Percentiles rank a stretch among this genome's conserved stretches.
Evolutionary conservation across 2,797 vertebrate species (phyloP).

Genomic region (Tauraco hartlaubi): DNA sequence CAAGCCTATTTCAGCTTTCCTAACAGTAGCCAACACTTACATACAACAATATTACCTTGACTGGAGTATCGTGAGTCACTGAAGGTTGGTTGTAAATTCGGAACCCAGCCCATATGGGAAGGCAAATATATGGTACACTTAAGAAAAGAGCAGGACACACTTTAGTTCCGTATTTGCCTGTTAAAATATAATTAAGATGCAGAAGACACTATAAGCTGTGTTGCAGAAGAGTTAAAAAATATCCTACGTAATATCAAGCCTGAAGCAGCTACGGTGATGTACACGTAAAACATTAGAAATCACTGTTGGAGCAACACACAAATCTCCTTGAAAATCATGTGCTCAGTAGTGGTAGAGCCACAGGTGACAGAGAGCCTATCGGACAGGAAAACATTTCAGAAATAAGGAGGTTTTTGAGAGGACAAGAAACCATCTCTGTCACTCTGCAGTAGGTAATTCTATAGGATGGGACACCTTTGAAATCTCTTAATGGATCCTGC

Average conservation of each 20-base stretch:
- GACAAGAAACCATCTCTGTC: not conserved
- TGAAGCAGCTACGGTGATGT: not conserved
- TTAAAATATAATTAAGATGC: slow-evolving; percentile 13
- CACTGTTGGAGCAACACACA: not conserved
- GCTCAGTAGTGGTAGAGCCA: not conserved
- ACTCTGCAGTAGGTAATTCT: not conserved
- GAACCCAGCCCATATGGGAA: slow-evolving; percentile 92
- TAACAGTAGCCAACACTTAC: not conserved
- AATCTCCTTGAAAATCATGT: not conserved
- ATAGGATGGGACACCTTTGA: not conserved
- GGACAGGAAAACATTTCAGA: not conserved
- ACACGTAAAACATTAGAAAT: not conserved
- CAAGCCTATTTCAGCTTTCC: not conserved
- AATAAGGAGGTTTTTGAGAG: not conserved
- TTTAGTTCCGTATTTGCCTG: slow-evolving; percentile 90
- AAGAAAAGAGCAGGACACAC: slow-evolving; percentile 85
- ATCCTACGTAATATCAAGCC: not conserved
- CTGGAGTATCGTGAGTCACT: slow-evolving; percentile 45
- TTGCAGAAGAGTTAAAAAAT: not conserved
- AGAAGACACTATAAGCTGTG: not conserved
- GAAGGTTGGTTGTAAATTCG: slow-evolving; percentile 88
- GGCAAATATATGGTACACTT: slow-evolving; percentile 85
- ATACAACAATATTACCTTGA: slow-evolving; percentile 77
- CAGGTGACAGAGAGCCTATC: not conserved
- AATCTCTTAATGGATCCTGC: not conserved